Percentiles rank a stretch among this genome's conserved stretches.
Conservation (phyloP, 2,113 vertebrate species). For the Danionella cerebrum region DNA sequence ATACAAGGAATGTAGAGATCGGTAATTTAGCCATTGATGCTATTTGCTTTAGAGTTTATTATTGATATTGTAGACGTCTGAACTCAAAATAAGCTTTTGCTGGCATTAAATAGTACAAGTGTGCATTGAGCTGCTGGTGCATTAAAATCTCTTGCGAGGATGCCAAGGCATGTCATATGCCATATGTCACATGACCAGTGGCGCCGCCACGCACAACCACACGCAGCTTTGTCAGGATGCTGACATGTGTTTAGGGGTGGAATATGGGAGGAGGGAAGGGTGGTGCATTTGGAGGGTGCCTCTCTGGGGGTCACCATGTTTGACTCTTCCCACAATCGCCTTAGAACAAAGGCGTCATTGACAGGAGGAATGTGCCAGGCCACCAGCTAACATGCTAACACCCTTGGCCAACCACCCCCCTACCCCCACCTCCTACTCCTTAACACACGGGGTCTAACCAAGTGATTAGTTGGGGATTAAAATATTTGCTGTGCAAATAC, state of each 20-base stretch:
- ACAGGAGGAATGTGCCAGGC: constrained; percentile 65
- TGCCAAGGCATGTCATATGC: background rate
- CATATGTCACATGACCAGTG: background rate
- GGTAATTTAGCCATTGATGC: too few relatives aligned
- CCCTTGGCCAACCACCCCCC: constrained; percentile 25
- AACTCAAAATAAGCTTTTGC: too few relatives aligned
- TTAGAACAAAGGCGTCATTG: constrained; percentile 57
- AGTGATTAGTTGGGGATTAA: constrained; percentile 76
- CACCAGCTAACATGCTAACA: constrained; percentile 45
- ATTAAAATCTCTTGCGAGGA: background rate
- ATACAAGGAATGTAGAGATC: too few relatives aligned
- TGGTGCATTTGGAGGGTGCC: constrained; percentile 10
- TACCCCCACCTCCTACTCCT: too few relatives aligned
- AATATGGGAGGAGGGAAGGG: background rate
- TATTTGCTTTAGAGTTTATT: too few relatives aligned
- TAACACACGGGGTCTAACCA: constrained; percentile 59
- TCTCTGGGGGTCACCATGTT: constrained; percentile 48
- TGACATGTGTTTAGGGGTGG: constrained; percentile 9
- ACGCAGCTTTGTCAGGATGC: background rate
- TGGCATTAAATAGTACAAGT: too few relatives aligned
- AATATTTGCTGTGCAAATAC: constrained; percentile 77
- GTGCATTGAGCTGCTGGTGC: background rate
- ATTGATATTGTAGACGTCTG: too few relatives aligned
- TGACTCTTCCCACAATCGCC: constrained; percentile 59
- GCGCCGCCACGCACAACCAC: background rate